A percentile compares a stretch with the other conserved stretches of the same genome.
Evolutionary conservation across 1,140 invertebrate species (phyloP).

Genomic region (Idris sp.): DNA sequence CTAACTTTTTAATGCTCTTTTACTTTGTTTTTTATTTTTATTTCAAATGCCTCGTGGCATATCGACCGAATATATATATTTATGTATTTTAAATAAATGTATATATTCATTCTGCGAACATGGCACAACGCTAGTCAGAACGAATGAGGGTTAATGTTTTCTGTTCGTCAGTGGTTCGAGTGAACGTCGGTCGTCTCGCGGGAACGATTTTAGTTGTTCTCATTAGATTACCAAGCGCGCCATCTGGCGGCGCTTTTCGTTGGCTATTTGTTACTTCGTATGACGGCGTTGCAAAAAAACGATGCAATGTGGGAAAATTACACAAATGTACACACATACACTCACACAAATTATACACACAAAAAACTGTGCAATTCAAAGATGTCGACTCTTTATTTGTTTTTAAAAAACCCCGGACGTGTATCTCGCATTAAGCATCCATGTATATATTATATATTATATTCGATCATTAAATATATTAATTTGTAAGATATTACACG

Average conservation of each 20-base stretch:
- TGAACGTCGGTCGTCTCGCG: conserved; percentile 32
- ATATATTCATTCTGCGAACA: conserved; percentile 44
- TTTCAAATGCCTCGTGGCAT: conserved; percentile 2
- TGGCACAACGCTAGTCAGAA: conserved; percentile 67
- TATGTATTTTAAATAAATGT: too few species aligned
- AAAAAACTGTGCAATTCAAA: conserved; percentile 35
- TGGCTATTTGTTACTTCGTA: not conserved
- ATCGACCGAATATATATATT: too few species aligned
- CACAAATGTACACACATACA: too few species aligned
- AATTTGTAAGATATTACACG: conserved; percentile 51
- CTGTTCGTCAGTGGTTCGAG: conserved; percentile 28
- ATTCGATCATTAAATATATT: conserved; percentile 68
- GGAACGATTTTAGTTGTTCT: conserved; percentile 26
- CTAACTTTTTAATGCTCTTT: not conserved
- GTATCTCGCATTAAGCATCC: conserved; percentile 41
- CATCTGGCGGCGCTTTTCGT: conserved; percentile 8
- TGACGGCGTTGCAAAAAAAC: not conserved
- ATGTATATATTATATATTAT: conserved; percentile 65
- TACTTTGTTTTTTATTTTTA: not conserved
- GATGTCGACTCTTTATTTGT: conserved; percentile 30
- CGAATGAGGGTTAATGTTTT: conserved; percentile 63
- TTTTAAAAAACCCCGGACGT: conserved; percentile 22
- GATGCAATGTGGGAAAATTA: too few species aligned
- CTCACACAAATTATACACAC: too few species aligned
- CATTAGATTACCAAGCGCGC: conserved; percentile 22